Evolutionary conservation across 2,113 vertebrate species (phyloP), one percentile per base, ranked within the genome.

Genomic region (Heterotis niloticus): DNA sequence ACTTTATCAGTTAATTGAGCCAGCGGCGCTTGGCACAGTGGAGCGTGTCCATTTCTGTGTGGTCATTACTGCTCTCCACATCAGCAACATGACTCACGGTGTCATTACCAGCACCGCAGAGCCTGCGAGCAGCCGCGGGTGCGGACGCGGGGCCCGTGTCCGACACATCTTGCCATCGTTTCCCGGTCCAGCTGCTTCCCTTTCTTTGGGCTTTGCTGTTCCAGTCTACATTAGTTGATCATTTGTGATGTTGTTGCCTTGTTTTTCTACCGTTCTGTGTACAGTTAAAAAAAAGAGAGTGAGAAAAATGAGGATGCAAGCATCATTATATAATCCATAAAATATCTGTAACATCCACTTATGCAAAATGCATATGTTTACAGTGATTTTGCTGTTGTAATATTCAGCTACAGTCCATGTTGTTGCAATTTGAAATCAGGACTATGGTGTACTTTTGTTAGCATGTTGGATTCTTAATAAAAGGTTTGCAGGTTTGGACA

Each of bases 1-100:
- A 29, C 23, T 64, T 64, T 73, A 79, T 79, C 69, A 71, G 79
- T 59, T 77, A 77, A 81, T 81, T 64, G 74, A 72, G 54, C 56
- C 75, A 54, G 79, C 20, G 23, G 65, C 10, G 3, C 24, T 51
- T 26, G 66, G 56, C 20, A 17, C 29, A 60, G 74, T 13, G 12
- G 23, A n/a, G 65, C 10, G 26, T 52, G 69, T 44, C 34, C 18
- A 51, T 65, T 64, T 74, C n/a, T 5, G 7, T 44, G 59, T n/a
- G 17, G 44, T 64, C 16, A 17, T 75, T 75, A 56, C 23, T 14
- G 62, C 75, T 23, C 64, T 5, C 65, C 5, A 12, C 29, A 29
- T 60, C 29, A 70, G 77, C 67, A 4, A 5, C 26, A 13, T 52
- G 66, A 71, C 66, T 70, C 77, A 44, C 10, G 13, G 0, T 44